Evolutionary conservation across 2,888 invertebrate genomes (phyloP), one percentile per base, ranked within the genome.

Genomic region (Rambutsinella grinnellia): DNA sequence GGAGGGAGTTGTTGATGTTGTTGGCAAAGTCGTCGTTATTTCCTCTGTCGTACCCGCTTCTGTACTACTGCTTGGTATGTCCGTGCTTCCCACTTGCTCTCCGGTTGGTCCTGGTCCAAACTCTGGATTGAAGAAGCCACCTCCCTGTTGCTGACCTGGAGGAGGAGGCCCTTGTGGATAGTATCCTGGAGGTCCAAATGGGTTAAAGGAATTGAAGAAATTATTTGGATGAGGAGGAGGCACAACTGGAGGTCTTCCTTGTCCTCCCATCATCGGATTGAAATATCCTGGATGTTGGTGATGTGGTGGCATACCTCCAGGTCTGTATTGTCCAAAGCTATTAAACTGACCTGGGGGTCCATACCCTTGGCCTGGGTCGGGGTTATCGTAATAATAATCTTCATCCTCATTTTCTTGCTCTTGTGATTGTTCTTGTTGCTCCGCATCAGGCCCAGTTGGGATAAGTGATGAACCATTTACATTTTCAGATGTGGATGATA

Each of bases 331-430:
- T 46, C 74, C 74, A 49, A 74, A 74, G 17, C 74, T 74, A 19
- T 67, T 74, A 19, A 53, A 74, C 27, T 67, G 74, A 10, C 74
- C 74, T 15, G 67, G 54, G 10, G 71, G 47, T 6, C 49, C 63
- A 51, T 58, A 63, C 8, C 49, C 53, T 24, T 58, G 68, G 28
- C 53, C 49, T 19, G 58, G 58, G 2, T 67, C 74, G 3, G 74
- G 74, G 56, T 54, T 67, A 19, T 74, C 74, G 27, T 74, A 74
- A 49, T 74, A 74, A 21, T 74, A 74, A 17, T 74, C 74, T 44
- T 67, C 74, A 26, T 74, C 74, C 49, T 74, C 74, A n/a, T n/a
- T n/a, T 21, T 67, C 74, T 13, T 56, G 53, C 24, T 74, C 74
- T 13, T 57, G 58, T 10, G 67, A 67, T 10, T 23, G 26, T 0